Evolutionary conservation across 35 echinoderm and acorn worm species (phyloP).

Genomic region (Chiridota heheva): DNA sequence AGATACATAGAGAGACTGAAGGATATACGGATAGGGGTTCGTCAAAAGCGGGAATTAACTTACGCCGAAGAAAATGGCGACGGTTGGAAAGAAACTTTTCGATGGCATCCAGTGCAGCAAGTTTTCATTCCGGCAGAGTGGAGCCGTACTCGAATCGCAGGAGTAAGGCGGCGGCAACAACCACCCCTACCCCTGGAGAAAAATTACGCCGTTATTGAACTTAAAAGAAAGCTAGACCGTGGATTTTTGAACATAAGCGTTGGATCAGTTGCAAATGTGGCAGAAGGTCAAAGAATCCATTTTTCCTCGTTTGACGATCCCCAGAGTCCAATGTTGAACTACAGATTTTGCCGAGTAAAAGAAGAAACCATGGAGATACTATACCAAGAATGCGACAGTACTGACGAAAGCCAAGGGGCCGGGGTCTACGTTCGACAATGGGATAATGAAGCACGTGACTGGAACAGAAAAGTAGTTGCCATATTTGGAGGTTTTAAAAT

Average conservation of each 20-base stretch:
- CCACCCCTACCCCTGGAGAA: slow-evolving; percentile 65
- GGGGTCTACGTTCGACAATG: slow-evolving; percentile 81
- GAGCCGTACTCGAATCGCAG: slow-evolving; percentile 11
- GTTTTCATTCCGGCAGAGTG: slow-evolving; percentile 77
- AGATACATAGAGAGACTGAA: slow-evolving; percentile 47
- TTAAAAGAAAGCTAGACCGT: slow-evolving; percentile 67
- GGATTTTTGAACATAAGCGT: slow-evolving; percentile 61
- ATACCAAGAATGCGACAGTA: slow-evolving; percentile 80
- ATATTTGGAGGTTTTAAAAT: slow-evolving; percentile 52
- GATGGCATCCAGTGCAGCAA: slow-evolving; percentile 66
- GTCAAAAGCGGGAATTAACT: slow-evolving; percentile 55
- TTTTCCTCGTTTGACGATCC: slow-evolving; percentile 58
- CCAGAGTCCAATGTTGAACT: slow-evolving; percentile 51
- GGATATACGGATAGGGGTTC: slow-evolving; percentile 59
- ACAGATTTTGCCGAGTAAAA: slow-evolving; percentile 72
- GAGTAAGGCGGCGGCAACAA: slow-evolving; percentile 5
- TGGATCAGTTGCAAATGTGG: slow-evolving; percentile 51
- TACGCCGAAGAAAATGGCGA: slow-evolving; percentile 37
- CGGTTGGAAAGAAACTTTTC: slow-evolving; percentile 56
- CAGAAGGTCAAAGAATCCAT: slow-evolving; percentile 46
- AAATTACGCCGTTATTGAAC: slow-evolving; percentile 77
- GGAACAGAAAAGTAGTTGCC: slow-evolving; percentile 69
- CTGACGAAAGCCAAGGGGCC: slow-evolving; percentile 55
- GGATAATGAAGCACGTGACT: slow-evolving; percentile 37
- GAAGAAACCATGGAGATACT: slow-evolving; percentile 55